Conservation (phyloP, 2,113 vertebrate species). For the Salminus brasiliensis region DNA sequence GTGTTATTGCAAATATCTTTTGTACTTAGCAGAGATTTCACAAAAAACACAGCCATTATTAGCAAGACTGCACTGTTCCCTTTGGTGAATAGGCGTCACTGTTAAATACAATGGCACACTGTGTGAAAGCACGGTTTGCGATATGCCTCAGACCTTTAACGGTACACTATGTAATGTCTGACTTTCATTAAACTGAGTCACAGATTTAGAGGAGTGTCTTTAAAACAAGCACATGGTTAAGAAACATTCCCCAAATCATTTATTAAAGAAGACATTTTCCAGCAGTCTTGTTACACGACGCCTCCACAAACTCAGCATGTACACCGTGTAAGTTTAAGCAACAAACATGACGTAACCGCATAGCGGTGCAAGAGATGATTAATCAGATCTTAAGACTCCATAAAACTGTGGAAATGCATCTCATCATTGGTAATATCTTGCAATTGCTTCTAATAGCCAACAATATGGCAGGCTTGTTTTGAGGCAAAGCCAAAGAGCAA, state of each 20-base stretch:
- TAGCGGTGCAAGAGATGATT: background rate
- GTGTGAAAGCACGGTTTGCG: constrained; percentile 17
- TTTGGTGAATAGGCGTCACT: constrained; percentile 21
- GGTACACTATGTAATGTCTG: constrained; percentile 31
- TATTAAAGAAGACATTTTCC: constrained; percentile 30
- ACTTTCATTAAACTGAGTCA: constrained; percentile 34
- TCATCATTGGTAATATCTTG: background rate
- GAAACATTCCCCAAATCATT: background rate
- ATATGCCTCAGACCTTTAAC: constrained; percentile 30
- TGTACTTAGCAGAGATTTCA: constrained; percentile 21
- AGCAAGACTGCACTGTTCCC: constrained; percentile 19
- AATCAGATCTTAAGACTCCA: background rate
- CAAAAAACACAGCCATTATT: constrained; percentile 24
- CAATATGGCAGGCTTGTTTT: constrained; percentile 2
- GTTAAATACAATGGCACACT: constrained; percentile 35
- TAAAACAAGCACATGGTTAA: constrained; percentile 28
- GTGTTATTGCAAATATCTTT: constrained; percentile 32
- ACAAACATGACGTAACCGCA: constrained; percentile 22
- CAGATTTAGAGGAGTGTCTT: constrained; percentile 26
- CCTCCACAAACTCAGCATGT: background rate
- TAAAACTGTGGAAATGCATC: background rate
- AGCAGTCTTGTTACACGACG: background rate
- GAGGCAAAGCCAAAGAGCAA: background rate
- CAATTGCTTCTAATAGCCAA: background rate
- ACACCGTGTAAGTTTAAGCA: background rate